phyloP scores from a whole-genome alignment of 2,113 vertebrate species.

The Callopanchax toddi region DNA sequence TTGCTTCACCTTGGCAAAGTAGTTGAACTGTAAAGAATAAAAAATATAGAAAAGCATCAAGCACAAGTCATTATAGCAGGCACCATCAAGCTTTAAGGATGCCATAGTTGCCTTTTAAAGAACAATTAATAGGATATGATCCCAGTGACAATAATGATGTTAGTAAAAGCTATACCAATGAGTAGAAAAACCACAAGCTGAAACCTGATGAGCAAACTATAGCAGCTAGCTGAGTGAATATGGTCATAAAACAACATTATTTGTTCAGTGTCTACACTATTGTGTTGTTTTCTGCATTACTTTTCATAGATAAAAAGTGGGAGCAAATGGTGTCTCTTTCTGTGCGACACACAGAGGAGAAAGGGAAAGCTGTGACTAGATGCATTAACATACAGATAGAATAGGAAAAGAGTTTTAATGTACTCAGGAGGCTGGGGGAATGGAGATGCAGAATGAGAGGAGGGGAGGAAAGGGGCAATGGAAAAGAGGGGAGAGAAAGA shows the following conservation, averaged over 20 bases:
- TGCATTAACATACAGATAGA: slow-evolving; percentile 98
- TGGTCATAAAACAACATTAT: slow-evolving; percentile 82
- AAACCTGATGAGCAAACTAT: slow-evolving; percentile 59
- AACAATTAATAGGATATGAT: slow-evolving; percentile 56
- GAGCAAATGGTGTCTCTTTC: slow-evolving; percentile 87
- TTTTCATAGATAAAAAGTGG: slow-evolving; percentile 87
- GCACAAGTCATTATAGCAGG: slow-evolving; percentile 11
- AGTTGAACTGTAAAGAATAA: background rate
- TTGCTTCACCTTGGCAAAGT: background rate
- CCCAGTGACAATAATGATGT: slow-evolving; percentile 49
- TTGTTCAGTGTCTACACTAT: slow-evolving; percentile 78
- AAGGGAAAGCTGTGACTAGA: slow-evolving; percentile 79
- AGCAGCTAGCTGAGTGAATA: slow-evolving; percentile 35
- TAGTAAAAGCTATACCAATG: slow-evolving; percentile 61
- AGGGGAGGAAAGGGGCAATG: slow-evolving; percentile 55
- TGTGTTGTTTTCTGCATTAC: slow-evolving; percentile 71
- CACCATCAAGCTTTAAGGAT: slow-evolving; percentile 32
- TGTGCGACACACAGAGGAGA: slow-evolving; percentile 55
- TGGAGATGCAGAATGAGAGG: slow-evolving; percentile 61
- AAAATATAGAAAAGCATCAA: too few species aligned
- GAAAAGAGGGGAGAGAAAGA: slow-evolving; percentile 78
- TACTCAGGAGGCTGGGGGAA: slow-evolving; percentile 83
- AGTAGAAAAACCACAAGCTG: slow-evolving; percentile 62
- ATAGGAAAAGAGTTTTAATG: slow-evolving; percentile 98
- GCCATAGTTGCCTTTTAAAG: slow-evolving; percentile 51